Conservation (phyloP, 1,140 invertebrate genomes). For the Megalopta genalis region DNA sequence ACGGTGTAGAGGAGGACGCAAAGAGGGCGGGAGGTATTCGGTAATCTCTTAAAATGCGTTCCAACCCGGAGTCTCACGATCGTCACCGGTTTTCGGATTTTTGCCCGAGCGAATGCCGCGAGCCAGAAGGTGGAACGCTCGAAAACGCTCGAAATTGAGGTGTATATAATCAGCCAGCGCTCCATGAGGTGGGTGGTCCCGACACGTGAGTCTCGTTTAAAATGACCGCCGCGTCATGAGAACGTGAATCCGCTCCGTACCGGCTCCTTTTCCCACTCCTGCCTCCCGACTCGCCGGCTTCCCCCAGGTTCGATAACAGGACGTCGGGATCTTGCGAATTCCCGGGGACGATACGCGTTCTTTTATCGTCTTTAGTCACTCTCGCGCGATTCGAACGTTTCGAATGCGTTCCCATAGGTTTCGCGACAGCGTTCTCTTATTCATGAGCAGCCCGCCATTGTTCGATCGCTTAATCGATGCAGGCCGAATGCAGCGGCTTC, state of each 20-base stretch:
- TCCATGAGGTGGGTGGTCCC: slow-evolving; percentile 76
- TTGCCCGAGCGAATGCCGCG: slow-evolving; percentile 31
- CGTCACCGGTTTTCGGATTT: slow-evolving; percentile 31
- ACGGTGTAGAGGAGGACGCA: neutral
- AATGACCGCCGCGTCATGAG: slow-evolving; percentile 76
- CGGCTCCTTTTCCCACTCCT: slow-evolving; percentile 1
- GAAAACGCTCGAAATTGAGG: slow-evolving; percentile 48
- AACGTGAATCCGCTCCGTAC: slow-evolving; percentile 63
- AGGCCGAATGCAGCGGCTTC: too few relatives aligned
- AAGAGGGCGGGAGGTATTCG: slow-evolving; percentile 17
- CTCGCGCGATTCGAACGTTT: neutral
- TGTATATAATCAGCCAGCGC: slow-evolving; percentile 68
- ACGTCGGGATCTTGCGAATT: slow-evolving; percentile 29
- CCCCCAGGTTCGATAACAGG: slow-evolving; percentile 25
- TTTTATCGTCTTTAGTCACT: neutral
- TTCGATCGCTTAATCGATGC: too few relatives aligned
- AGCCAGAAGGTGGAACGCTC: slow-evolving; percentile 30
- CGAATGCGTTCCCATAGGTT: neutral
- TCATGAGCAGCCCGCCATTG: too few relatives aligned
- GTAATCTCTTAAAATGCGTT: slow-evolving; percentile 58
- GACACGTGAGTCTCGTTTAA: slow-evolving; percentile 65
- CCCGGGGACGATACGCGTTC: neutral
- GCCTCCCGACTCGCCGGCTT: too few relatives aligned
- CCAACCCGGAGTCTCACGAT: slow-evolving; percentile 38
- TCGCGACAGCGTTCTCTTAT: too few relatives aligned